These are phyloP conservation scores for Eleutherodactylus coqui DNA, from an alignment of 2,797 vertebrate species.

Conservation along the genomic window DNA sequence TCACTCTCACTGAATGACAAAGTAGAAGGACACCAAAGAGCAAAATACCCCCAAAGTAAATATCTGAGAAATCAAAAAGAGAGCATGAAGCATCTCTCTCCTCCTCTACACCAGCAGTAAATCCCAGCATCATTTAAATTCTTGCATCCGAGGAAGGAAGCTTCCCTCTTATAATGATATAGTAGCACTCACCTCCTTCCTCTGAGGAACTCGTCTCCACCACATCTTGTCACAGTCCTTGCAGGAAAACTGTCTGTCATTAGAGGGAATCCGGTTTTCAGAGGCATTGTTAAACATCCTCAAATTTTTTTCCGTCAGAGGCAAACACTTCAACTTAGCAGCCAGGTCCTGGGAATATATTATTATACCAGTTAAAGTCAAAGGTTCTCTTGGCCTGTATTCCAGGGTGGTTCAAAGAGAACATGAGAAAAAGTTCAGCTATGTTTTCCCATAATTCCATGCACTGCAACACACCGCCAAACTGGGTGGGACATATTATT, in stretches of 20 bases:
- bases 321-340: constrained; percentile 67
- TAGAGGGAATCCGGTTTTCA: constrained; percentile 71
- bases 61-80: no score
- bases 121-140: neutral
- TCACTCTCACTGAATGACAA: no score
- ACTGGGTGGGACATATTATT: no score
- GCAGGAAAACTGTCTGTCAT: constrained; percentile 76
- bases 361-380: neutral
- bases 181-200: constrained; percentile 74
- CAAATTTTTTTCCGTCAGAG: constrained; percentile 74
- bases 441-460: no score
- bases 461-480: no score
- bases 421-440: no score
- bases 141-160: neutral
- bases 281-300: constrained; percentile 78
- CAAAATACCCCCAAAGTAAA: no score
- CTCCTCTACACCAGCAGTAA: no score
- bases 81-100: neutral
- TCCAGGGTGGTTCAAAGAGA: no score
- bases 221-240: constrained; percentile 75
- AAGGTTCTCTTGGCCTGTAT: neutral
- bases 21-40: no score
- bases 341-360: constrained; percentile 67
- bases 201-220: constrained; percentile 79
- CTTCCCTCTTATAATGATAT: neutral